Percentiles rank a stretch among this genome's conserved stretches.
These are phyloP conservation scores for Notolepis coatsorum DNA, from an alignment of 2,797 vertebrate species.

Conservation along the genomic window DNA sequence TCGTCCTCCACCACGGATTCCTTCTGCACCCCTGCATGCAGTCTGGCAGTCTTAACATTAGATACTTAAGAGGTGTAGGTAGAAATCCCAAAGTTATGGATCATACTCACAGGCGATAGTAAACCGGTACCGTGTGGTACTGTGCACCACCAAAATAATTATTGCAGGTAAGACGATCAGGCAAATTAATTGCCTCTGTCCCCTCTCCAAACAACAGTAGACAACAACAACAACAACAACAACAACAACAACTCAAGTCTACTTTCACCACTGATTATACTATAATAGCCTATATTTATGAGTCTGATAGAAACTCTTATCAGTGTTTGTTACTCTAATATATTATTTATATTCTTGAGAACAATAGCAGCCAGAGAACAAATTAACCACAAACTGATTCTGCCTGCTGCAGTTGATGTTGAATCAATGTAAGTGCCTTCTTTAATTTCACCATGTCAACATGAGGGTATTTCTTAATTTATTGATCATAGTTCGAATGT, in stretches of 20 bases:
- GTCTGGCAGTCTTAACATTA: background rate
- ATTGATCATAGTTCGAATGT: constrained; percentile 14
- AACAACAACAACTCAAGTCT: too few species aligned
- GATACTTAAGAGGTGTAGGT: background rate
- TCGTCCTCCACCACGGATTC: constrained; percentile 64
- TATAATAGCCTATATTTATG: background rate
- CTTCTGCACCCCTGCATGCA: constrained; percentile 3
- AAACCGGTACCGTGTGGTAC: too few species aligned
- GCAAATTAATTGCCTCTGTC: too few species aligned
- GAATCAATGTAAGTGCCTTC: background rate
- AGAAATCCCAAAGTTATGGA: background rate
- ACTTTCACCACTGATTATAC: too few species aligned
- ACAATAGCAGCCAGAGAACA: background rate
- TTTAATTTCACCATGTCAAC: background rate
- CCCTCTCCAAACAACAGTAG: too few species aligned
- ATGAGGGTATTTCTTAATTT: constrained; percentile 19
- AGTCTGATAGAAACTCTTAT: background rate
- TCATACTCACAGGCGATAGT: too few species aligned
- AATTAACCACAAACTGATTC: background rate
- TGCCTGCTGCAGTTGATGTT: background rate
- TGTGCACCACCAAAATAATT: too few species aligned
- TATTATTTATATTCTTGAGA: background rate
- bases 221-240: too few species aligned
- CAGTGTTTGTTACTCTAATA: constrained; percentile 5
- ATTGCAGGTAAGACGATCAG: too few species aligned